Conservation (phyloP, 2,888 invertebrate genomes). For the Eustalomyia histrio region DNA sequence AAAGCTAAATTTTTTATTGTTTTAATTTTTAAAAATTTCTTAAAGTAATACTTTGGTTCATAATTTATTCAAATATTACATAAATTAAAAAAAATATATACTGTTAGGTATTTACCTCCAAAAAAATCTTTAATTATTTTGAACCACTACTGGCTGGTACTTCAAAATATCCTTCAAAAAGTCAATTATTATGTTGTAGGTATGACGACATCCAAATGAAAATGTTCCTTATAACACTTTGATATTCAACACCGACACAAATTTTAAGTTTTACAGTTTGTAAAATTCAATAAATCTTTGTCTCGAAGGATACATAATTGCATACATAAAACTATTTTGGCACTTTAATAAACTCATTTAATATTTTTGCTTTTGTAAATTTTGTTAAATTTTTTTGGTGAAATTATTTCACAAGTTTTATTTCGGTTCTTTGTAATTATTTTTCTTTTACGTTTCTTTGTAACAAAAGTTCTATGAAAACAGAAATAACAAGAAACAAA, state of each 20-base stretch:
- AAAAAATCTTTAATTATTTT: background rate
- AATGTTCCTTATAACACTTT: background rate
- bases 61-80: background rate
- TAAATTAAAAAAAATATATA: background rate
- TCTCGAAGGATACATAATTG: background rate
- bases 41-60: no score
- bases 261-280: background rate
- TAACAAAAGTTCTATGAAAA: constrained; percentile 41
- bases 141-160: background rate
- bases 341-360: background rate
- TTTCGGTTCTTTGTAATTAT: constrained; percentile 24
- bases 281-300: constrained; percentile 8
- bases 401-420: background rate
- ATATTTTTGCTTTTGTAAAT: no score
- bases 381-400: background rate
- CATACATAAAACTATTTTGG: background rate
- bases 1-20: no score
- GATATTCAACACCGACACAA: background rate
- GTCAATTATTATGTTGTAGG: constrained; percentile 3
- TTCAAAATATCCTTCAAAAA: constrained; percentile 19
- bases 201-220: constrained; percentile 32
- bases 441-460: constrained; percentile 16
- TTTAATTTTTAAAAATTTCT: no score
- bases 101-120: background rate
- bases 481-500: constrained; percentile 43